Percentiles rank a stretch among this genome's conserved stretches.
Conservation (phyloP, 2,113 vertebrate genomes). For the Cricetomys ansorgei region DNA sequence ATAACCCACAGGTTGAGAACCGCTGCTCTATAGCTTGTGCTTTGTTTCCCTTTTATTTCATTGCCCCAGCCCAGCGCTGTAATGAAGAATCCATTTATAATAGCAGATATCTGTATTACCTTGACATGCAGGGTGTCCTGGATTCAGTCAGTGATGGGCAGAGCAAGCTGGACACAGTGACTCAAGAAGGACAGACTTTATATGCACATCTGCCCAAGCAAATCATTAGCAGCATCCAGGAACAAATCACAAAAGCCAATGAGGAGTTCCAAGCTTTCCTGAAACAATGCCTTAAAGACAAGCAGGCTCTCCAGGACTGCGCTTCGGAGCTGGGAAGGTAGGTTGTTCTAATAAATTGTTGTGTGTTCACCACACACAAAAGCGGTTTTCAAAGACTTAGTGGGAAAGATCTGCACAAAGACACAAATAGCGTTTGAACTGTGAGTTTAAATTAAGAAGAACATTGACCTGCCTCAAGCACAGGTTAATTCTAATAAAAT, state of each 20-base stretch:
- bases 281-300: constrained; percentile 89
- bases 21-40: too few species aligned
- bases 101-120: neutral
- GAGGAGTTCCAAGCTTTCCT: constrained; percentile 92
- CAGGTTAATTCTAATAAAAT: neutral
- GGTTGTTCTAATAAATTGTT: constrained; percentile 42
- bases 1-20: too few species aligned
- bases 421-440: neutral
- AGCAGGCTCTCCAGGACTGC: constrained; percentile 90
- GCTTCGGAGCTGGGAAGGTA: constrained; percentile 88
- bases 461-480: neutral
- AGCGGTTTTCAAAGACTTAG: neutral
- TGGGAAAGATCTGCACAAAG: neutral
- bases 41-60: neutral
- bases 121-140: constrained; percentile 85
- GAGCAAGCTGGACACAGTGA: constrained; percentile 88
- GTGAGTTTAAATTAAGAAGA: constrained; percentile 7
- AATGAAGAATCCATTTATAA: neutral
- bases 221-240: constrained; percentile 89
- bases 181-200: constrained; percentile 91
- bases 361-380: neutral
- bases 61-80: neutral
- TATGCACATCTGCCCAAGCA: constrained; percentile 90
- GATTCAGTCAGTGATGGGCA: constrained; percentile 89
- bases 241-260: constrained; percentile 90